phyloP scores from a whole-genome alignment of 2,888 invertebrate genomes.

The Endotricha flammealis region DNA sequence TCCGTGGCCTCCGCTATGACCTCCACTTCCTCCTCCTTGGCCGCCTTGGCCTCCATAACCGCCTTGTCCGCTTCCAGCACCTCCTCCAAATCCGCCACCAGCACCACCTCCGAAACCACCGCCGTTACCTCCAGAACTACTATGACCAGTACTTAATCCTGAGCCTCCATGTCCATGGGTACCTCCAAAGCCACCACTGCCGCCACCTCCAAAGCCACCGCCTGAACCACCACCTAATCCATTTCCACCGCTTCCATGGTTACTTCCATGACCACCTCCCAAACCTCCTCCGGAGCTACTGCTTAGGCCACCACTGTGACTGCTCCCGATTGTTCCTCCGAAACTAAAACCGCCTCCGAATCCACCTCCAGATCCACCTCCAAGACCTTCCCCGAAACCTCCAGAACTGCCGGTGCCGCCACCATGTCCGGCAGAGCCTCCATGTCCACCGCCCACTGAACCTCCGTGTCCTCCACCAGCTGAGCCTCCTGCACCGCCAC shows the following conservation, averaged over 20 bases:
- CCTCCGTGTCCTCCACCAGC: constrained; percentile 16
- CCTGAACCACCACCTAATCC: constrained; percentile 18
- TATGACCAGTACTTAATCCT: constrained; percentile 16
- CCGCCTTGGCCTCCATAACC: constrained; percentile 10
- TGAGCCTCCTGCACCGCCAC: constrained; percentile 8
- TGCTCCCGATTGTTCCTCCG: constrained; percentile 18
- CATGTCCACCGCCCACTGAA: constrained; percentile 15
- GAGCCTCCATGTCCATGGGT: constrained; percentile 7
- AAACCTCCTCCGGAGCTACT: constrained; percentile 30
- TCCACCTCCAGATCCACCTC: constrained; percentile 10
- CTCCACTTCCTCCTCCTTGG: constrained; percentile 8
- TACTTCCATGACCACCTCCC: constrained; percentile 18
- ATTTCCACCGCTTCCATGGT: constrained; percentile 16
- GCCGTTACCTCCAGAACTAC: constrained; percentile 11
- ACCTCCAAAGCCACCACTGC: constrained; percentile 17
- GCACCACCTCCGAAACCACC: constrained; percentile 12
- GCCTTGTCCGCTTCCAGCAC: constrained; percentile 16
- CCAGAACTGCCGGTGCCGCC: constrained; percentile 17
- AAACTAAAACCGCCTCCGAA: constrained; percentile 13
- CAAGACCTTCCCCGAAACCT: constrained; percentile 12
- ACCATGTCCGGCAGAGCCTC: constrained; percentile 6
- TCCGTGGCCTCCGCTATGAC: constrained; percentile 13
- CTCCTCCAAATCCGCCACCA: constrained; percentile 17
- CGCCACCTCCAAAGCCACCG: constrained; percentile 6
- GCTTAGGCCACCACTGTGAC: constrained; percentile 25